Conservation (phyloP, 35 echinoderm and acorn worm genomes). For the Apostichopus californicus region DNA sequence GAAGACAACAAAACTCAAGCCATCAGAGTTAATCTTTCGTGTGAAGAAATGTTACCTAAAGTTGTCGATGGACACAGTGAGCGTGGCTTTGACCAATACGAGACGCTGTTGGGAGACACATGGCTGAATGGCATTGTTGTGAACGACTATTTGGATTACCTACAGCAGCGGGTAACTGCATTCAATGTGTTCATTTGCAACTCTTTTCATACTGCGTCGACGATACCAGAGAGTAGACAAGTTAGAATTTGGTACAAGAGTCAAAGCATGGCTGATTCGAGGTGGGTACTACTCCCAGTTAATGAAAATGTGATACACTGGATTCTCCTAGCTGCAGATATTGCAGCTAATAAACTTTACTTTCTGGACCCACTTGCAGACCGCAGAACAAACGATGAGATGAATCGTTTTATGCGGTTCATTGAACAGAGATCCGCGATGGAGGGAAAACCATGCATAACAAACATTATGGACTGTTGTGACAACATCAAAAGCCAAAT, state of each 20-base stretch:
- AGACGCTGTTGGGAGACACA: not conserved
- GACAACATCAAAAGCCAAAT: not conserved
- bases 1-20: no score
- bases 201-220: conserved; percentile 13
- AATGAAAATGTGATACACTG: not conserved
- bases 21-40: no score
- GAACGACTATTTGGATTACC: not conserved
- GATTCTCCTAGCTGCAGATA: not conserved
- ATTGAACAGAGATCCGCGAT: not conserved
- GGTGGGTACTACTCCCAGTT: not conserved
- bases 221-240: not conserved
- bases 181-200: conserved; percentile 24
- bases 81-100: conserved; percentile 16
- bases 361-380: conserved; percentile 18
- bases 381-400: not conserved
- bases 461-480: not conserved
- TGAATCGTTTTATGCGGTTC: conserved; percentile 26
- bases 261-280: not conserved
- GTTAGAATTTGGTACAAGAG: conserved; percentile 4
- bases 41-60: no score
- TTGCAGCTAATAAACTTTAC: not conserved
- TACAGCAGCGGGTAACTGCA: not conserved
- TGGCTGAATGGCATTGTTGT: conserved; percentile 7
- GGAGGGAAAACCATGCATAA: conserved; percentile 7
- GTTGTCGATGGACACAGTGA: no score